A percentile compares a stretch with the other conserved stretches of the same genome.
phyloP scores from a whole-genome alignment of 2,888 invertebrate species.

The Antheraea assamensis region DNA sequence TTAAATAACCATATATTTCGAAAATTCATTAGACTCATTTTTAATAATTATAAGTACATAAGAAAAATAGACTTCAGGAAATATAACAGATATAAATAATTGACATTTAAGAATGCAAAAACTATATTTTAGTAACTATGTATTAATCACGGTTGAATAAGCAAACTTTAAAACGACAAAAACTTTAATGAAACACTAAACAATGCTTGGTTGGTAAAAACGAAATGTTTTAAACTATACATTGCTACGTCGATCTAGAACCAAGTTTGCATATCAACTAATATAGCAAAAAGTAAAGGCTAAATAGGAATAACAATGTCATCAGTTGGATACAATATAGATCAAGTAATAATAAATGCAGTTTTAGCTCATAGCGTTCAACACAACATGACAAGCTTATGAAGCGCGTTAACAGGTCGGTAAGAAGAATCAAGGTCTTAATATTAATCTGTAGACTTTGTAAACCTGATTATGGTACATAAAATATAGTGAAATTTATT shows the following conservation, averaged over 20 bases:
- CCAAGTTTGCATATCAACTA: background rate
- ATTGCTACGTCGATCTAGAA: background rate
- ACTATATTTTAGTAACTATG: background rate
- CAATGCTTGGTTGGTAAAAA: background rate
- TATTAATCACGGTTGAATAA: background rate
- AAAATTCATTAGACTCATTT: too few relatives aligned
- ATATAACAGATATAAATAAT: too few relatives aligned
- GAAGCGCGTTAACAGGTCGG: background rate
- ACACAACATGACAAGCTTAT: background rate
- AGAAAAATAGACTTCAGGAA: too few relatives aligned
- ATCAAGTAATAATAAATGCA: background rate
- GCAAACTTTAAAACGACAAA: background rate
- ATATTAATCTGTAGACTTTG: background rate
- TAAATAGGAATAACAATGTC: background rate
- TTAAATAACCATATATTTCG: too few relatives aligned
- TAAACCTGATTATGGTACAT: background rate
- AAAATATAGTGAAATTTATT: background rate
- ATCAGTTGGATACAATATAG: background rate
- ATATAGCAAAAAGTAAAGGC: constrained; percentile 3
- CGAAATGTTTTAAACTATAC: background rate
- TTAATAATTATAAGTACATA: too few relatives aligned
- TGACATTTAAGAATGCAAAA: too few relatives aligned
- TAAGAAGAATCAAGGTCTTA: background rate
- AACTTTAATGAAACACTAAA: background rate
- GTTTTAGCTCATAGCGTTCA: background rate